Evolutionary conservation across 2,888 invertebrate species (phyloP).

Genomic region (Syrista parreyssii): DNA sequence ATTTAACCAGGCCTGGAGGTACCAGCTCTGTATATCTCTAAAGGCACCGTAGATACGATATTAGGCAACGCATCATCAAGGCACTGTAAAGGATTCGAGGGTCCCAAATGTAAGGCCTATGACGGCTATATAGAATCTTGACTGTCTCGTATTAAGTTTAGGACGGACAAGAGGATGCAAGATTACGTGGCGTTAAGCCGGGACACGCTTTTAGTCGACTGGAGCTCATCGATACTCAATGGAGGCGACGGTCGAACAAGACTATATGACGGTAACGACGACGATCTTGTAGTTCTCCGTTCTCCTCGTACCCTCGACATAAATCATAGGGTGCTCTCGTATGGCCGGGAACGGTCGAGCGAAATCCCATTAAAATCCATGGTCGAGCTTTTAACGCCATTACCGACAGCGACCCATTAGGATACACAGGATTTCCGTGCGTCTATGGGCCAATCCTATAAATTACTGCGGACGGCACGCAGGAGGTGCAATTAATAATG

Average conservation of each 20-base stretch:
- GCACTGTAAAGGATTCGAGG: neutral
- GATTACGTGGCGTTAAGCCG: neutral
- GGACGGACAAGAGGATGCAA: neutral
- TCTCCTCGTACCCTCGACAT: neutral
- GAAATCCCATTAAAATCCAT: slow-evolving; percentile 21
- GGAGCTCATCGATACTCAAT: neutral
- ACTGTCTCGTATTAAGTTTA: neutral
- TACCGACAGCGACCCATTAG: slow-evolving; percentile 19
- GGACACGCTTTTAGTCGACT: neutral
- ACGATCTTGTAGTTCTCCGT: neutral
- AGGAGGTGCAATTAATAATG: slow-evolving; percentile 19
- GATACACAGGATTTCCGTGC: slow-evolving; percentile 16
- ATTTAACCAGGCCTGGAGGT: neutral
- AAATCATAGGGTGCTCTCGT: slow-evolving; percentile 14
- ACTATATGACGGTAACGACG: neutral
- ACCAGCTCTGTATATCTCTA: neutral
- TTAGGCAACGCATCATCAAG: neutral
- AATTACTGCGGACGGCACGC: slow-evolving; percentile 7
- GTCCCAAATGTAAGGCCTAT: neutral
- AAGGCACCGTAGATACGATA: neutral
- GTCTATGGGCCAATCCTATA: slow-evolving; percentile 4
- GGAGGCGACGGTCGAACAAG: neutral
- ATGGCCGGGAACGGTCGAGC: slow-evolving; percentile 11
- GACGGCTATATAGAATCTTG: neutral
- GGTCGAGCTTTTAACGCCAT: slow-evolving; percentile 25